Evolutionary conservation across 2,113 vertebrate species (phyloP), one percentile per base, ranked within the genome.

Genomic region (Takifugu bimaculatus): DNA sequence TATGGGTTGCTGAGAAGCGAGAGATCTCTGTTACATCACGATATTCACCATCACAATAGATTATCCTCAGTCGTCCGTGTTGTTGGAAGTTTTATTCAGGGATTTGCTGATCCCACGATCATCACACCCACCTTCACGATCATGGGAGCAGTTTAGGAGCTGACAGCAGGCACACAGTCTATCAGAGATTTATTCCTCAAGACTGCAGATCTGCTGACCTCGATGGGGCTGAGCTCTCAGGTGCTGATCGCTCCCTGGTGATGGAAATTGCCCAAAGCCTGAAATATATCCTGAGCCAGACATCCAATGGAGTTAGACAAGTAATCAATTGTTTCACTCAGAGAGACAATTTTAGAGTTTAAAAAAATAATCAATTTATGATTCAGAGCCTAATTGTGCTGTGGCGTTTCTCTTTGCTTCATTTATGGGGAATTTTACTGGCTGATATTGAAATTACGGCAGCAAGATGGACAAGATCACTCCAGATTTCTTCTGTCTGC

Each of bases 181-280:
- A 63, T 72, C 74, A 50, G 68, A 44, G 32, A 20, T 64, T 62
- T 60, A 47, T 56, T 45, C 44, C 47, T 58, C 13, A 13, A 50
- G 63, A 57, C 20, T 47, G 71, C 7, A 15, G 67, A 64, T 77
- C 67, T 79, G 75, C 79, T 79, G 78, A 82, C 75, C 69, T 59
- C 9, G 54, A 61, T 29, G 25, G 14, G 28, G 20, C 49, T 75
- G 72, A 74, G 50, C 11, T 32, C 75, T 65, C 68, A 68, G 57
- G 71, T 63, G 60, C 68, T 65, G 52, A 74, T 57, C 20, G 71
- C 48, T 69, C 75, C 70, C 59, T 5, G 15, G 70, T 60, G 75
- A 69, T 53, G 48, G 6, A 56, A 66, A 70, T 57, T 63, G 49
- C 62, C 56, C 2, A 0, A 1, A 60, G 60, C 58, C 50, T 29